Evolutionary conservation across 2,888 invertebrate genomes (phyloP).

Genomic region (Punctoribates punctum): DNA sequence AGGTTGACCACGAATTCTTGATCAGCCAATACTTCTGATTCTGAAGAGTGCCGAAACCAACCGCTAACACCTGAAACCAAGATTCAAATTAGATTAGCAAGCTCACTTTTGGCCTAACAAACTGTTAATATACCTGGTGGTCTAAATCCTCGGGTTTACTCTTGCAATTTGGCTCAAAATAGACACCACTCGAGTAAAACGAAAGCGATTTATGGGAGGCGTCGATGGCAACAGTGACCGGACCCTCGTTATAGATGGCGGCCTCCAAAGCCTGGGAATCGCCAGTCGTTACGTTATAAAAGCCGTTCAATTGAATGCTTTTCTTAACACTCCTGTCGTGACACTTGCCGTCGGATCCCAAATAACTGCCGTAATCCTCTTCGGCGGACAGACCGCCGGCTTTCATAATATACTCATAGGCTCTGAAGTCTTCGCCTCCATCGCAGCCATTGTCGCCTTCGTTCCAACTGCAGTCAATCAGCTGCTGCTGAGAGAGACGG

Average conservation of each 20-base stretch:
- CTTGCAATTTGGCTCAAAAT: no score
- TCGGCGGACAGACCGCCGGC: conserved; percentile 60
- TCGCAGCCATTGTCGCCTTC: conserved; percentile 80
- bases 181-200: no score
- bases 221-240: no score
- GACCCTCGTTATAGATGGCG: not conserved
- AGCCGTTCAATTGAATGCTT: not conserved
- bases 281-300: no score
- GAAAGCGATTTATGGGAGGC: not conserved
- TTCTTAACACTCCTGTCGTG: conserved; percentile 58
- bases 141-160: conserved; percentile 60
- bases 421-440: conserved; percentile 58
- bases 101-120: no score
- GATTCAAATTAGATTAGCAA: conserved; percentile 61
- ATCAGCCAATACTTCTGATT: conserved; percentile 69
- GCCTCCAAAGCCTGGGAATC: not conserved
- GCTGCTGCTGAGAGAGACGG: conserved; percentile 86
- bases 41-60: conserved; percentile 52
- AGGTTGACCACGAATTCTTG: conserved; percentile 76
- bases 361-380: conserved; percentile 83
- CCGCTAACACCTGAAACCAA: conserved; percentile 53
- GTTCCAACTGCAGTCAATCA: conserved; percentile 75
- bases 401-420: conserved; percentile 57
- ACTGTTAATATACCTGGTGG: no score
- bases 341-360: conserved; percentile 54